Percentiles rank a stretch among this genome's conserved stretches.
These are phyloP conservation scores for Cabera pusaria DNA, from an alignment of 2,888 invertebrate genomes.

Conservation along the genomic window DNA sequence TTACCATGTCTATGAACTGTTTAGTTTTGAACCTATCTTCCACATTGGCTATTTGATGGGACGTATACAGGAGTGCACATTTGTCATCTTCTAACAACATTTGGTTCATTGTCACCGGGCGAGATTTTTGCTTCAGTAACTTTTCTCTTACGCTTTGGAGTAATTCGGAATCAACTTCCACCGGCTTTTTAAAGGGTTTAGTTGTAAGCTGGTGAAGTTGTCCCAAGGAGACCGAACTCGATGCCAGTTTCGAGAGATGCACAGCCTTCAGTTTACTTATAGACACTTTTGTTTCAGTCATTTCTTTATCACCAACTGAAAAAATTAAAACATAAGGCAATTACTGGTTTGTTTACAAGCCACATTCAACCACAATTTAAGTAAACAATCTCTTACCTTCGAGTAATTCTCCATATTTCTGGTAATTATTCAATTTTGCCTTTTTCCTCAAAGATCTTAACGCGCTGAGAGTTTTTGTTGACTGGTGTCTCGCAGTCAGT, in stretches of 20 bases:
- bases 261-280: slow-evolving; percentile 86
- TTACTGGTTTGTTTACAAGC: slow-evolving; percentile 35
- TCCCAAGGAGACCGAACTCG: slow-evolving; percentile 81
- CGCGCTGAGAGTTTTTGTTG: slow-evolving; percentile 68
- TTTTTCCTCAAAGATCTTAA: slow-evolving; percentile 67
- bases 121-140: slow-evolving; percentile 55
- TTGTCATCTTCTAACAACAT: slow-evolving; percentile 66
- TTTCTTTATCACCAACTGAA: slow-evolving; percentile 85
- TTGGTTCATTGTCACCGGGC: slow-evolving; percentile 35
- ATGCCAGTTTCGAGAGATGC: slow-evolving; percentile 86
- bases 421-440: slow-evolving; percentile 67
- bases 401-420: slow-evolving; percentile 86
- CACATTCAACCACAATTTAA: background rate
- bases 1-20: slow-evolving; percentile 63
- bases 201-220: slow-evolving; percentile 83
- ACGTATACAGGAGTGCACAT: slow-evolving; percentile 70
- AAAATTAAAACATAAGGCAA: slow-evolving; percentile 24
- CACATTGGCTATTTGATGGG: slow-evolving; percentile 54
- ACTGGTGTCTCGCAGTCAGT: slow-evolving; percentile 60
- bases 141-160: slow-evolving; percentile 69
- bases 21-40: slow-evolving; percentile 64
- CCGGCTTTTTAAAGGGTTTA: slow-evolving; percentile 48
- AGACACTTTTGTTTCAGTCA: slow-evolving; percentile 86
- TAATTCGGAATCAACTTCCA: slow-evolving; percentile 68
- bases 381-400: slow-evolving; percentile 80